A percentile compares a stretch with the other conserved stretches of the same genome.
Evolutionary conservation across 2,797 vertebrate species (phyloP).

Genomic region (Gallirallus australis): DNA sequence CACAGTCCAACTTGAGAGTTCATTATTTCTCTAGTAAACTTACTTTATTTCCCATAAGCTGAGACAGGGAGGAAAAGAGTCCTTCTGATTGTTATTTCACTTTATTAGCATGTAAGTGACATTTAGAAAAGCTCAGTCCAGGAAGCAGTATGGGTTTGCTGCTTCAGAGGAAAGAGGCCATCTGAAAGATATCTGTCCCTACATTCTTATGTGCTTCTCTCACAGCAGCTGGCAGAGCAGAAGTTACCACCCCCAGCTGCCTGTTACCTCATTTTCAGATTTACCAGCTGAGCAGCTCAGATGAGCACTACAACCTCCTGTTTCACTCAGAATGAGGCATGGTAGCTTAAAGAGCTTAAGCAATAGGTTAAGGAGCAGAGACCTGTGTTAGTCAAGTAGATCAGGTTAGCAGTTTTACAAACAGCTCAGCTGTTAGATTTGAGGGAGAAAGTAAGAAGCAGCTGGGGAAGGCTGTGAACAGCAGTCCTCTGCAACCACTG

Average conservation of each 20-base stretch:
- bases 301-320: neutral
- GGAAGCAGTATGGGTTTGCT: neutral
- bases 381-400: neutral
- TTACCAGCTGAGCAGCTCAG: neutral
- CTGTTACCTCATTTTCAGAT: neutral
- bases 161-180: neutral
- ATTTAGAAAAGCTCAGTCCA: neutral
- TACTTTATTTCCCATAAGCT: neutral
- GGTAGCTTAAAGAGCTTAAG: neutral
- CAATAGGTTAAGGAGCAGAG: neutral
- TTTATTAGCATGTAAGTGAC: neutral
- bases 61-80: neutral
- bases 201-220: neutral
- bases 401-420: neutral
- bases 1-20: neutral
- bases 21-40: neutral
- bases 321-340: neutral
- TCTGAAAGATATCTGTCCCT: neutral
- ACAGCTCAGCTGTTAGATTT: neutral
- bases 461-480: neutral
- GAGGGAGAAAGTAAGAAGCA: neutral
- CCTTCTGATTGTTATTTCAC: neutral
- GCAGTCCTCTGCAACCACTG: neutral
- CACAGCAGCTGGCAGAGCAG: neutral
- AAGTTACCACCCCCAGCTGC: neutral